phyloP scores from a whole-genome alignment of 64 coral and sea anemone species.

The Montipora capricornis region DNA sequence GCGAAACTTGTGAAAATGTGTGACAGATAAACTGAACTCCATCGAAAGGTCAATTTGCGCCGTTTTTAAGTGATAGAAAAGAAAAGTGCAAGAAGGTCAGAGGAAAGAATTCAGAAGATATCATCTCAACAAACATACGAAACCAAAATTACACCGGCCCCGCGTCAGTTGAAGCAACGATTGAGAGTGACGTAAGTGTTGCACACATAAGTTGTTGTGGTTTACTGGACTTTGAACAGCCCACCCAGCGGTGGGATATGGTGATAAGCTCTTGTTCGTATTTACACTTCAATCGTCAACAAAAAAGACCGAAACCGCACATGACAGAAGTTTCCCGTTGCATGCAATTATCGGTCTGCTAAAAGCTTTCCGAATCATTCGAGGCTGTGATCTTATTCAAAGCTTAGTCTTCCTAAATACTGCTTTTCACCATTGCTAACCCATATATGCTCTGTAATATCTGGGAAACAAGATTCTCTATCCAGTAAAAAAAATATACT shows the following conservation, averaged over 20 bases:
- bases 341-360: too few species aligned
- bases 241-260: conserved; percentile 13
- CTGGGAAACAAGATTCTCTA: too few species aligned
- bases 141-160: neutral
- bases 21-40: neutral
- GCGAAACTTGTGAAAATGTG: neutral
- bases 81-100: conserved; percentile 1
- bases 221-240: neutral
- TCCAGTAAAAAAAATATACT: too few species aligned
- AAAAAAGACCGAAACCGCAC: conserved; percentile 14
- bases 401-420: too few species aligned
- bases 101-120: neutral
- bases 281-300: conserved; percentile 47
- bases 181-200: neutral
- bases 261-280: conserved; percentile 26
- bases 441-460: too few species aligned
- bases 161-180: neutral
- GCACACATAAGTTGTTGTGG: neutral
- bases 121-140: conserved; percentile 6
- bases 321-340: conserved; percentile 15
- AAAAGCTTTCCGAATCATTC: too few species aligned
- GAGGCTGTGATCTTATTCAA: too few species aligned
- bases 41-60: neutral
- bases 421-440: too few species aligned
- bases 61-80: neutral